Evolutionary conservation across 2,888 invertebrate species (phyloP).

Genomic region (Eledona agricola): DNA sequence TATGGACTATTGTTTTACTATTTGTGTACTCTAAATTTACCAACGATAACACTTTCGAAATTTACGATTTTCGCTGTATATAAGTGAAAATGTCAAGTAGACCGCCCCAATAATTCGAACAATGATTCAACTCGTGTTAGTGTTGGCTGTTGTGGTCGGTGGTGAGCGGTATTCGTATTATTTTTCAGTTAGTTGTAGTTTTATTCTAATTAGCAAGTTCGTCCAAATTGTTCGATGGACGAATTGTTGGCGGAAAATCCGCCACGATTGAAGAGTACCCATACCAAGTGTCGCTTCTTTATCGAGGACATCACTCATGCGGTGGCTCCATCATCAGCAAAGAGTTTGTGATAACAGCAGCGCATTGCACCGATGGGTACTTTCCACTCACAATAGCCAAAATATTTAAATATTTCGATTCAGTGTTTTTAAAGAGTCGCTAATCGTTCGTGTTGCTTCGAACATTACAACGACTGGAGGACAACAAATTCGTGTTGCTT

Average conservation of each 20-base stretch:
- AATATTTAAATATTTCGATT: conserved; percentile 10
- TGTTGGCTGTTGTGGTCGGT: conserved; percentile 3
- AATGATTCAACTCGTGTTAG: conserved; percentile 10
- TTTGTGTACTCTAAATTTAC: conserved; percentile 9
- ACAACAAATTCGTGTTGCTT: conserved; percentile 5
- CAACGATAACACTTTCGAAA: conserved; percentile 10
- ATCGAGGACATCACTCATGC: conserved; percentile 32
- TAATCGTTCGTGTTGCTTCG: conserved; percentile 9
- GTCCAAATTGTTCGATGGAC: conserved; percentile 4
- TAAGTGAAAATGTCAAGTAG: too few species aligned
- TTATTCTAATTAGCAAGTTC: conserved; percentile 14
- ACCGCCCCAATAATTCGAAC: too few species aligned
- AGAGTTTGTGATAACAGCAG: conserved; percentile 65
- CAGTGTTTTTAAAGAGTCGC: neutral
- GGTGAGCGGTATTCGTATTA: too few species aligned
- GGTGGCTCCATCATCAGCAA: conserved; percentile 64
- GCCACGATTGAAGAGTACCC: conserved; percentile 40
- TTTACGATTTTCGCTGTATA: too few species aligned
- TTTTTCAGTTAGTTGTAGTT: neutral
- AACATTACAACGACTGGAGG: conserved; percentile 1
- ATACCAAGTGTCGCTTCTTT: conserved; percentile 37
- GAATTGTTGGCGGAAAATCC: conserved; percentile 40
- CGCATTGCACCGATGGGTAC: conserved; percentile 50
- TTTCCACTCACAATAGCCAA: neutral
- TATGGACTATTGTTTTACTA: conserved; percentile 12